Conservation (phyloP, 2,797 vertebrate genomes). For the Balearica regulorum region DNA sequence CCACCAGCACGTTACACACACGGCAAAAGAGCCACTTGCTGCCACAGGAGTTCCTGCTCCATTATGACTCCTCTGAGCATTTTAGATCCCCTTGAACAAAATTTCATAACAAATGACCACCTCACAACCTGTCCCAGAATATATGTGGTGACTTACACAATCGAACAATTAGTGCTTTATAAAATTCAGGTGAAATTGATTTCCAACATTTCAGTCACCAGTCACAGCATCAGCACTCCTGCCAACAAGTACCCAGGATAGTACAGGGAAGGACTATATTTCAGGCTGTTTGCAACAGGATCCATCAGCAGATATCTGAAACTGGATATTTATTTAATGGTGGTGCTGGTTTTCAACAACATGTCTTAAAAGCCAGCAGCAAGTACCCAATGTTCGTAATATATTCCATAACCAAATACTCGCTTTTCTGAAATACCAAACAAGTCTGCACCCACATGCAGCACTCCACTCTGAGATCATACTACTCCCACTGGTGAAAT, state of each 20-base stretch:
- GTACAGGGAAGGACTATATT: background rate
- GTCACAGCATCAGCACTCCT: background rate
- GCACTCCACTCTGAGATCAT: conserved; percentile 26
- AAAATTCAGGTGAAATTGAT: background rate
- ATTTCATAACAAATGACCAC: background rate
- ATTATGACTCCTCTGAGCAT: background rate
- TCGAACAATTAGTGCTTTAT: background rate
- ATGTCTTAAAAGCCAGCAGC: background rate
- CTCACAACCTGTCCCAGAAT: background rate
- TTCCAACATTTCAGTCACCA: background rate
- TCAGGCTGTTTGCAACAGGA: background rate
- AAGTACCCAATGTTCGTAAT: conserved; percentile 1
- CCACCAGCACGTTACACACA: background rate
- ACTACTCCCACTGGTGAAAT: conserved; percentile 50
- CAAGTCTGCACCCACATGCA: conserved; percentile 49
- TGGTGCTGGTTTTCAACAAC: background rate
- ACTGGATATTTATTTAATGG: background rate
- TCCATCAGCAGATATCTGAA: background rate
- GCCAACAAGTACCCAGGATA: background rate
- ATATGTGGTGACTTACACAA: background rate
- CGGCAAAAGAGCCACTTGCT: background rate
- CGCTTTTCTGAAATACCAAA: conserved; percentile 38
- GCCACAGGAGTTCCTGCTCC: background rate
- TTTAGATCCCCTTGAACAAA: background rate
- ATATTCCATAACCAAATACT: conserved; percentile 36